Percentiles rank a stretch among this genome's conserved stretches.
Conservation (phyloP, 53 echinoderm and acorn worm genomes). For the Henricia sp. region DNA sequence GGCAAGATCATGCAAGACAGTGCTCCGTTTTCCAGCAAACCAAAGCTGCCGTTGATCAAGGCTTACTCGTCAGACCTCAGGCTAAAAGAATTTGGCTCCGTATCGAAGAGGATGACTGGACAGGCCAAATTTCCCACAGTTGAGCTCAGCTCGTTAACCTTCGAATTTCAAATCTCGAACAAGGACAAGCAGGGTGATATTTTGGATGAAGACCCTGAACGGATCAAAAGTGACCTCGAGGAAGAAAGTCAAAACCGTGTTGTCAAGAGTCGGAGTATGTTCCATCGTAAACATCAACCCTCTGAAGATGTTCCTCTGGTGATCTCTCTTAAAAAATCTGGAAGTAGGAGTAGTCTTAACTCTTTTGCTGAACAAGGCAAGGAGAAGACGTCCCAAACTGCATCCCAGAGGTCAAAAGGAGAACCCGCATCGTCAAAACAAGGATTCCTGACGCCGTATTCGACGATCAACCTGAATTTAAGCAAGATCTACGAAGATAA, state of each 20-base stretch:
- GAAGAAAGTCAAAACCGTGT: not conserved
- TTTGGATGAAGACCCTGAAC: not conserved
- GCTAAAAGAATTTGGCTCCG: constrained; percentile 69
- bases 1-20: constrained; percentile 73
- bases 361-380: not conserved
- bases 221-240: not conserved
- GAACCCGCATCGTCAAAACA: not conserved
- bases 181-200: not conserved
- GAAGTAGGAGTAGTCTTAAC: constrained; percentile 21
- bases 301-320: not conserved
- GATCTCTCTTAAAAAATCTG: constrained; percentile 11
- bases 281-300: constrained; percentile 32
- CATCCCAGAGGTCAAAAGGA: not conserved
- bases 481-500: constrained; percentile 57
- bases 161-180: not conserved
- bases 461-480: constrained; percentile 56
- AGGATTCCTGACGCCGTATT: constrained; percentile 44
- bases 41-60: constrained; percentile 71
- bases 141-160: constrained; percentile 31
- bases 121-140: constrained; percentile 41
- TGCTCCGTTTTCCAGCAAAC: constrained; percentile 59
- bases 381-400: not conserved
- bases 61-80: constrained; percentile 61
- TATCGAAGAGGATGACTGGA: constrained; percentile 50
- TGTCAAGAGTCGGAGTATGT: constrained; percentile 45